Conservation (phyloP, 2,888 invertebrate genomes). For the Campopleginae sp. region DNA sequence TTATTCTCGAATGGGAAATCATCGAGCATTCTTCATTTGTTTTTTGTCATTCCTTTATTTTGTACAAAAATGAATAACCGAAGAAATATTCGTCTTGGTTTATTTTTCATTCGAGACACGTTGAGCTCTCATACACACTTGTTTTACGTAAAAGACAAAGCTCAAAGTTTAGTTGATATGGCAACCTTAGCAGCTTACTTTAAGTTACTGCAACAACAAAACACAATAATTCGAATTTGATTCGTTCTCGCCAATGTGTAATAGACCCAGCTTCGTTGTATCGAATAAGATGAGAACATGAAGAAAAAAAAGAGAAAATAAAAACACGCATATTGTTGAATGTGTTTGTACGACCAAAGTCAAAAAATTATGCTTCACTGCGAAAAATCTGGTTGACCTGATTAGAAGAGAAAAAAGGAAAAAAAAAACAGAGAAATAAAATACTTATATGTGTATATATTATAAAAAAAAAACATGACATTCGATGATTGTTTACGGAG, state of each 20-base stretch:
- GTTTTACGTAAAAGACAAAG: conserved; percentile 23
- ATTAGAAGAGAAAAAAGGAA: conserved; percentile 9
- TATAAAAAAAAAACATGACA: conserved; percentile 24
- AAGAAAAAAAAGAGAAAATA: conserved; percentile 26
- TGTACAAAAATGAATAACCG: neutral
- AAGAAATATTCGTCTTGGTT: neutral
- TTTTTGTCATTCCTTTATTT: neutral
- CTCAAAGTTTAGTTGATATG: conserved; percentile 41
- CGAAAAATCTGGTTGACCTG: conserved; percentile 37
- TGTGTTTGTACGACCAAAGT: conserved; percentile 56
- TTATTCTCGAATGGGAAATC: conserved; percentile 1
- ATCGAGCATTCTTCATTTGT: conserved; percentile 5
- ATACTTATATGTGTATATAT: conserved; percentile 37
- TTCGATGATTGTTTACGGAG: conserved; percentile 34
- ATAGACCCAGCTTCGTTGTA: neutral
- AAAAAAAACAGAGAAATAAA: conserved; percentile 14
- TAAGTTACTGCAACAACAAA: neutral
- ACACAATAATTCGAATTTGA: conserved; percentile 16
- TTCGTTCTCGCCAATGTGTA: conserved; percentile 32
- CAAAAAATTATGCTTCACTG: conserved; percentile 26
- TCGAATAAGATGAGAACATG: conserved; percentile 3
- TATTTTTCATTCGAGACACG: conserved; percentile 1
- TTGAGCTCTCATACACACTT: conserved; percentile 19
- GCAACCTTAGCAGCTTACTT: neutral
- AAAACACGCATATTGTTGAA: conserved; percentile 56